These are phyloP conservation scores for Oncorhynchus gorbuscha DNA, from an alignment of 2,113 vertebrate genomes.

Conservation along the genomic window DNA sequence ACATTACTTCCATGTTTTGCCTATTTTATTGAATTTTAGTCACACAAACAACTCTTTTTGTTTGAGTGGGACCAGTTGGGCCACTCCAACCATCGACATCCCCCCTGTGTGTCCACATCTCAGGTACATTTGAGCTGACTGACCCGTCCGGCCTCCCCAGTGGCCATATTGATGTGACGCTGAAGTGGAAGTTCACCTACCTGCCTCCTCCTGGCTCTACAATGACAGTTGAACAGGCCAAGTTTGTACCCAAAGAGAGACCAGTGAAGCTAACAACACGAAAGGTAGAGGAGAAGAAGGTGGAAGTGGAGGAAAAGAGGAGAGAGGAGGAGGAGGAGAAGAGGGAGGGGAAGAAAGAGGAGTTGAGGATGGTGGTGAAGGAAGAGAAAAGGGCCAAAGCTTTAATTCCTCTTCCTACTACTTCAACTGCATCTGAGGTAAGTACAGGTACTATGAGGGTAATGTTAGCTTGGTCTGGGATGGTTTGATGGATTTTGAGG, in stretches of 20 bases:
- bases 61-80: no score
- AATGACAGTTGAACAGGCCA: constrained; percentile 49
- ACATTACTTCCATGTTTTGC: no score
- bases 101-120: not conserved
- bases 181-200: constrained; percentile 83
- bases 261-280: constrained; percentile 3
- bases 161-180: constrained; percentile 77
- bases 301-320: constrained; percentile 4
- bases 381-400: no score
- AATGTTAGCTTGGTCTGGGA: not conserved
- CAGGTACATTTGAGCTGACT: constrained; percentile 83
- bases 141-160: constrained; percentile 64
- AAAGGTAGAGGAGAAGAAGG: constrained; percentile 8
- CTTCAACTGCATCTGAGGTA: not conserved
- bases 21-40: no score
- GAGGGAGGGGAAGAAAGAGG: no score
- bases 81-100: not conserved
- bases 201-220: constrained; percentile 60
- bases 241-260: constrained; percentile 13
- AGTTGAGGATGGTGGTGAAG: no score
- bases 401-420: no score
- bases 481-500: not conserved
- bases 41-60: no score
- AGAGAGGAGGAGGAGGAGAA: not conserved
- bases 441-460: not conserved